These are phyloP conservation scores for Myrmecobius fasciatus DNA, from an alignment of 2,113 vertebrate species.

Conservation along the genomic window DNA sequence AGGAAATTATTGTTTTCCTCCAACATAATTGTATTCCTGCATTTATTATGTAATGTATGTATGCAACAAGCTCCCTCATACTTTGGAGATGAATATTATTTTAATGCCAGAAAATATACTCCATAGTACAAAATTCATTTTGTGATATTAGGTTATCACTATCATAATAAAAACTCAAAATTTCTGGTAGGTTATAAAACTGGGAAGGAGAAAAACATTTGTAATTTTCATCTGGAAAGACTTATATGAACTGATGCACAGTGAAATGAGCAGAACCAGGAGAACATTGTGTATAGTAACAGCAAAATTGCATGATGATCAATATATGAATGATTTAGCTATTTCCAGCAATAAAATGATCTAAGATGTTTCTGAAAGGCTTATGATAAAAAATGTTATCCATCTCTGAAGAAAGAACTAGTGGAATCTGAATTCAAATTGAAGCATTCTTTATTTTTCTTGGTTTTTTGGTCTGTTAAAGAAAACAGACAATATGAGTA, in stretches of 20 bases:
- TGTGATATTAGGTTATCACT: not conserved
- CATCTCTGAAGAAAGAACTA: not conserved
- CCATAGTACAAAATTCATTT: not conserved
- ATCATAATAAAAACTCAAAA: not conserved
- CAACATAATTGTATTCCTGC: not conserved
- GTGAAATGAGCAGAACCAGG: too few species aligned
- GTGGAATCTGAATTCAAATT: not conserved
- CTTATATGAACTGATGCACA: not conserved
- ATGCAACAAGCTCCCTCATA: not conserved
- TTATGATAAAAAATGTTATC: too few species aligned
- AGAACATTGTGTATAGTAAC: not conserved
- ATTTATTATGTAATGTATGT: not conserved
- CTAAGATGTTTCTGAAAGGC: too few species aligned
- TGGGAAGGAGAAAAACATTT: not conserved
- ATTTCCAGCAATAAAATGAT: too few species aligned
- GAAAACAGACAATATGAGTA: not conserved
- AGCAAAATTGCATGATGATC: not conserved
- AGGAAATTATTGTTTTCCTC: not conserved
- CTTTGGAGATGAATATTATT: not conserved
- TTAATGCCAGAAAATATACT: not conserved
- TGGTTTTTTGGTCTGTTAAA: too few species aligned
- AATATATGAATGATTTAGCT: too few species aligned
- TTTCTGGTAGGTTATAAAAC: not conserved
- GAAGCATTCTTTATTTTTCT: not conserved
- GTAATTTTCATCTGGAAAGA: not conserved